Conservation (phyloP, 2,888 invertebrate genomes). For the Caenorhabditis afra region DNA sequence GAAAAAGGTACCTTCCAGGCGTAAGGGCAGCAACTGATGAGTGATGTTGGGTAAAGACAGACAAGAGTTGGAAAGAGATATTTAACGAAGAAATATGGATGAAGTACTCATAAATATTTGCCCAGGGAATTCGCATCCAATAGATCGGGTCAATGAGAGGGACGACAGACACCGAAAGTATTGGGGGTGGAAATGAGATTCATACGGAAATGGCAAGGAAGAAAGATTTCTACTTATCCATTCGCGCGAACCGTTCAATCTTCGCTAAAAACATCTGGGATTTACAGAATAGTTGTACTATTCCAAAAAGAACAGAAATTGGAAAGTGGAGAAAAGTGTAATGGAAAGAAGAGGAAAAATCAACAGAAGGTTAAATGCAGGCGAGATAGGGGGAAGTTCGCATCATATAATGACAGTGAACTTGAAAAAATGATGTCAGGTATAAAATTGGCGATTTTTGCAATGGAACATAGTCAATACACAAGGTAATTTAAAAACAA, state of each 20-base stretch:
- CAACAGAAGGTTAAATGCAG: slow-evolving; percentile 2
- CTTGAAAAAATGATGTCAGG: background rate
- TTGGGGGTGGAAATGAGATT: slow-evolving; percentile 3
- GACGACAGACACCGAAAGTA: background rate
- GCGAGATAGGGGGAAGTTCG: slow-evolving; percentile 2
- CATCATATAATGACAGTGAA: background rate
- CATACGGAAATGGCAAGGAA: slow-evolving; percentile 14
- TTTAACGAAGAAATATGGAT: slow-evolving; percentile 13
- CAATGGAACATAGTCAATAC: slow-evolving; percentile 12
- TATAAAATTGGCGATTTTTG: background rate
- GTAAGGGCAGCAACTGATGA: background rate
- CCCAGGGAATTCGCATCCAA: slow-evolving; percentile 5
- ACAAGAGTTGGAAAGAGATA: background rate
- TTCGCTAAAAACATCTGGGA: background rate
- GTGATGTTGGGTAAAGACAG: background rate
- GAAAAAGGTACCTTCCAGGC: slow-evolving; percentile 12
- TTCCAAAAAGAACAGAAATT: background rate
- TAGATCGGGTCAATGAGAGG: background rate
- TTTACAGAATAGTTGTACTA: slow-evolving; percentile 2
- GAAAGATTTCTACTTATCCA: background rate
- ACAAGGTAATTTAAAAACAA: slow-evolving; percentile 14
- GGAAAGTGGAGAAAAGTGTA: background rate
- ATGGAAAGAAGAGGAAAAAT: background rate
- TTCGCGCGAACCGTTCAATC: slow-evolving; percentile 1
- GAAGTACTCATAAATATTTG: slow-evolving; percentile 49